Evolutionary conservation across 2,888 invertebrate species (phyloP).

Genomic region (Halictus ligatus): DNA sequence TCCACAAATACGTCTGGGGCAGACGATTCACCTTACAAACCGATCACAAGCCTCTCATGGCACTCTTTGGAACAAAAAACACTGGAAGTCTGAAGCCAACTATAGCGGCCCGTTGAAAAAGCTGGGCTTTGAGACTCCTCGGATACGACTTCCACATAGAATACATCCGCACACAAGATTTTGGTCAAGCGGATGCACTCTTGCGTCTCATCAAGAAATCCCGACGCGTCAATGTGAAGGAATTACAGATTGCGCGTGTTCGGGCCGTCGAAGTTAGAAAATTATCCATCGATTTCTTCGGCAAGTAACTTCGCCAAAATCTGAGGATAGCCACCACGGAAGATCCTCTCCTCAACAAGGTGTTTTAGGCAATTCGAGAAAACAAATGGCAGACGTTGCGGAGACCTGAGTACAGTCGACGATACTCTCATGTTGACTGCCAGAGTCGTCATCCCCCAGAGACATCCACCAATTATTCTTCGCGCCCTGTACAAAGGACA

Average conservation of each 20-base stretch:
- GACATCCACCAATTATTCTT: no score
- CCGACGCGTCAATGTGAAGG: neutral
- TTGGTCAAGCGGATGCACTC: neutral
- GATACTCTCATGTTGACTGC: neutral
- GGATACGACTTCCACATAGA: neutral
- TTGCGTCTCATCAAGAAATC: no score
- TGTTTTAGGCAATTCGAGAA: neutral
- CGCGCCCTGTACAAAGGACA: no score
- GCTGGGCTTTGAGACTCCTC: neutral
- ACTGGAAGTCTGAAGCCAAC: neutral
- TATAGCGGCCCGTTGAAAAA: neutral
- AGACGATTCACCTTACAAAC: neutral
- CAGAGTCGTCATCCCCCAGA: no score
- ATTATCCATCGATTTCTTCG: neutral
- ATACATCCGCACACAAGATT: neutral
- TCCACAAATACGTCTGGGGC: neutral
- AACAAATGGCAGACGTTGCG: neutral
- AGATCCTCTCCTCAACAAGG: neutral
- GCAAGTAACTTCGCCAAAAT: neutral
- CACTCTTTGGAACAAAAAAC: neutral
- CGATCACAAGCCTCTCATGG: neutral
- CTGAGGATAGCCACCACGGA: neutral
- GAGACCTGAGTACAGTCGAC: neutral
- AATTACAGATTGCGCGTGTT: neutral
- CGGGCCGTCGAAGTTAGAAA: neutral